Conservation (phyloP, 2,797 vertebrate species). For the Gymnocypris eckloni region DNA sequence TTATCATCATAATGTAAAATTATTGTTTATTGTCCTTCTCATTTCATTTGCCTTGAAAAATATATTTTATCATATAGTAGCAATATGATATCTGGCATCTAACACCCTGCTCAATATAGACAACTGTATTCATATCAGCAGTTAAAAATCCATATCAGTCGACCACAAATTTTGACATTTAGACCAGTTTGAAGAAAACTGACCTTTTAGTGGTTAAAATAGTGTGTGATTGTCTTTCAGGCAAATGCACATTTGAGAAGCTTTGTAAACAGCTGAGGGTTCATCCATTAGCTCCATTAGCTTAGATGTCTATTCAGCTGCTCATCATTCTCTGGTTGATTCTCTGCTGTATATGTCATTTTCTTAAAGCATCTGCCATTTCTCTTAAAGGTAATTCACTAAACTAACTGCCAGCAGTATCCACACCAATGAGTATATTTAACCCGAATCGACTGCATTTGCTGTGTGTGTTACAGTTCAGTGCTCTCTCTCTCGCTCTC, state of each 20-base stretch:
- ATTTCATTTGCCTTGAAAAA: neutral
- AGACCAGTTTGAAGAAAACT: neutral
- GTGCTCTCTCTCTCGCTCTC: neutral
- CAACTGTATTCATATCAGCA: neutral
- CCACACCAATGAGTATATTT: slow-evolving; percentile 30
- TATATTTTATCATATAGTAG: neutral
- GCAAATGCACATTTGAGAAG: slow-evolving; percentile 6
- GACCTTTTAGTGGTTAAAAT: neutral
- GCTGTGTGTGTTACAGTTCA: slow-evolving; percentile 33
- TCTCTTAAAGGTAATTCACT: slow-evolving; percentile 29
- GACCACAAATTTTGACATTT: neutral
- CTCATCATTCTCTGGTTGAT: slow-evolving; percentile 1
- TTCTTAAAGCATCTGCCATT: neutral
- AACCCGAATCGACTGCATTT: slow-evolving; percentile 39
- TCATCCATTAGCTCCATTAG: slow-evolving; percentile 20
- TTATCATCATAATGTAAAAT: neutral
- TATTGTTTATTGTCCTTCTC: neutral
- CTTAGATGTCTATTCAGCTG: slow-evolving; percentile 5
- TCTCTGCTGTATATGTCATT: neutral
- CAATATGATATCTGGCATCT: neutral
- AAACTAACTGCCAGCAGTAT: slow-evolving; percentile 35
- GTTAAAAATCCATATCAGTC: neutral
- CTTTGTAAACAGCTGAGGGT: neutral
- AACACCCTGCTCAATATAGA: neutral
- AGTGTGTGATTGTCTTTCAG: neutral